Evolutionary conservation across 2,888 invertebrate species (phyloP).

Genomic region (Alentia gelatinosa): DNA sequence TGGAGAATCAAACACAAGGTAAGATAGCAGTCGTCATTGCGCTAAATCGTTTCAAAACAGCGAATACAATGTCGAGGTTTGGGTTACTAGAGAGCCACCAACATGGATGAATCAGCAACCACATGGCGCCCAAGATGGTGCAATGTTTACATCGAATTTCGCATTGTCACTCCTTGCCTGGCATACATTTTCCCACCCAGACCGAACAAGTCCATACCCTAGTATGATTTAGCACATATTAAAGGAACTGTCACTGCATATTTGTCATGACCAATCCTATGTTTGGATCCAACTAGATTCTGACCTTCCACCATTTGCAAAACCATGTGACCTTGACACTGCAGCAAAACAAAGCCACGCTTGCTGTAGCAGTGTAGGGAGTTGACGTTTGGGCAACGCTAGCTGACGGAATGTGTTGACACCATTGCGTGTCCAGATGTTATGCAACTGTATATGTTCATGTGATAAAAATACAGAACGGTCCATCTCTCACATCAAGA

Average conservation of each 20-base stretch:
- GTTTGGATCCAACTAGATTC: background rate
- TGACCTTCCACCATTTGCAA: slow-evolving; percentile 46
- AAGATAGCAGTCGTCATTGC: background rate
- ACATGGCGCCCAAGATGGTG: slow-evolving; percentile 21
- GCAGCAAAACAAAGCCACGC: slow-evolving; percentile 41
- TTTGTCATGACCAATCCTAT: background rate
- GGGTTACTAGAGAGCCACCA: background rate
- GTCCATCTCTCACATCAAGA: no score
- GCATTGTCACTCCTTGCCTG: background rate
- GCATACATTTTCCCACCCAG: background rate
- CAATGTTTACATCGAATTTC: slow-evolving; percentile 45
- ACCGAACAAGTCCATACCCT: background rate
- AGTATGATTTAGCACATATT: background rate
- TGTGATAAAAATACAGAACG: no score
- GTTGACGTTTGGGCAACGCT: no score
- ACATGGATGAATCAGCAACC: background rate
- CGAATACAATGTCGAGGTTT: slow-evolving; percentile 8
- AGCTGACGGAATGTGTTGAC: no score
- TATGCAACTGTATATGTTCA: no score
- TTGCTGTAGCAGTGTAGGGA: no score
- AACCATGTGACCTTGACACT: slow-evolving; percentile 46
- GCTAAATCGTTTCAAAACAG: background rate
- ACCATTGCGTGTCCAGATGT: no score
- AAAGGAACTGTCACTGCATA: background rate
- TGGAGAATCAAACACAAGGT: background rate